phyloP scores from a whole-genome alignment of 2,797 vertebrate genomes.

The Nothura maculosa region DNA sequence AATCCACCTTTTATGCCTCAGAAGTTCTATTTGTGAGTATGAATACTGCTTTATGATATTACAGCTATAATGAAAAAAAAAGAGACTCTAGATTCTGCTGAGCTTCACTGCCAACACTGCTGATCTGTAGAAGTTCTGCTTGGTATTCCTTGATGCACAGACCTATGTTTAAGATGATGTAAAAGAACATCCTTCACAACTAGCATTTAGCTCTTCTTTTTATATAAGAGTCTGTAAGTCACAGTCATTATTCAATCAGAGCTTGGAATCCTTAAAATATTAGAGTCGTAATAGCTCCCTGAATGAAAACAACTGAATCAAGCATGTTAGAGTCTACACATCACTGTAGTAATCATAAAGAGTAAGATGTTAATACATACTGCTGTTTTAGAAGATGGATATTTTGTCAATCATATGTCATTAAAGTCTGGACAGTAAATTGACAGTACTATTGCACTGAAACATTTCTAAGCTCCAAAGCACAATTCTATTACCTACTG shows the following conservation, averaged over 20 bases:
- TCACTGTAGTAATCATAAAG: constrained; percentile 27
- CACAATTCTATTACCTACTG: background rate
- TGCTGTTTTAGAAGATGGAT: constrained; percentile 2
- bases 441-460: background rate
- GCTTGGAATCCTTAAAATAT: background rate
- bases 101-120: background rate
- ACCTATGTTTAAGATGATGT: background rate
- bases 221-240: background rate
- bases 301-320: background rate
- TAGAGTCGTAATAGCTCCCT: background rate
- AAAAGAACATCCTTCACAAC: background rate
- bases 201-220: background rate
- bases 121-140: background rate
- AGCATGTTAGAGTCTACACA: background rate
- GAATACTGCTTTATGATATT: background rate
- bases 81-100: background rate
- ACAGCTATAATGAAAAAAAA: background rate
- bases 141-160: background rate
- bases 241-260: background rate
- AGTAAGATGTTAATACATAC: background rate
- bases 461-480: background rate
- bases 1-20: too few species aligned
- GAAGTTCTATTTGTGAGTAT: too few species aligned
- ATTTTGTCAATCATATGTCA: constrained; percentile 8
- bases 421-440: constrained; percentile 7